Evolutionary conservation across 2,888 invertebrate genomes (phyloP).

Genomic region (Teleogryllus oceanicus): DNA sequence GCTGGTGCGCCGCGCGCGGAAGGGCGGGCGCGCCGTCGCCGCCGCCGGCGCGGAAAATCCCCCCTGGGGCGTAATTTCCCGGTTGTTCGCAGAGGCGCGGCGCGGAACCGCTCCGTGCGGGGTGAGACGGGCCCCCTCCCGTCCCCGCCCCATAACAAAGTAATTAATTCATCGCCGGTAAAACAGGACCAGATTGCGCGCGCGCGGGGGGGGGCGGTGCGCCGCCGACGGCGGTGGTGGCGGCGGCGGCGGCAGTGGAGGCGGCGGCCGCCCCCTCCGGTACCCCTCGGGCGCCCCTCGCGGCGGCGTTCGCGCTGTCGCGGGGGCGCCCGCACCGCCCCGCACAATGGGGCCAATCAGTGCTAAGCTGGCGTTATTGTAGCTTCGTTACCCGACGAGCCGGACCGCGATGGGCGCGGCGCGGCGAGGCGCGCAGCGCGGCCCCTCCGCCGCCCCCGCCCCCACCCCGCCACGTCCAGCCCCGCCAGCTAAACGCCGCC

Average conservation of each 20-base stretch:
- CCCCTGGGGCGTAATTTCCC: conserved; percentile 18
- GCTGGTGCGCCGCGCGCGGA: not conserved
- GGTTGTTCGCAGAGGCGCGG: not conserved
- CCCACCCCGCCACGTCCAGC: no score
- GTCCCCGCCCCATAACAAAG: conserved; percentile 20
- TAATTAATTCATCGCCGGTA: conserved; percentile 23
- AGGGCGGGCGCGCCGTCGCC: not conserved
- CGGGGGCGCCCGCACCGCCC: conserved; percentile 3
- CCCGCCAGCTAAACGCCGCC: not conserved
- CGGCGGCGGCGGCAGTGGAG: not conserved
- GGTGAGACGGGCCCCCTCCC: not conserved
- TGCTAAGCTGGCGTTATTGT: conserved; percentile 33
- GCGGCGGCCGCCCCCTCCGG: not conserved
- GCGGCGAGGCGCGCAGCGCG: no score
- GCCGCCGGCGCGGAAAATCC: not conserved
- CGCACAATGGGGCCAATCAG: conserved; percentile 31
- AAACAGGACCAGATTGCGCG: conserved; percentile 10
- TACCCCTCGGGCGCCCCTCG: not conserved
- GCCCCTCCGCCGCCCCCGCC: no score
- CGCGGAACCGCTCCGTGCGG: no score
- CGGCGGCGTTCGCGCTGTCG: not conserved
- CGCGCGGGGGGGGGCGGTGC: not conserved
- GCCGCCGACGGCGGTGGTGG: not conserved
- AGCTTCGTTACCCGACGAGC: conserved; percentile 30
- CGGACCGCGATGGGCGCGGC: not conserved